Percentiles rank a stretch among this genome's conserved stretches.
Evolutionary conservation across 2,888 invertebrate genomes (phyloP).

Genomic region (Alviniconcha strummeri): DNA sequence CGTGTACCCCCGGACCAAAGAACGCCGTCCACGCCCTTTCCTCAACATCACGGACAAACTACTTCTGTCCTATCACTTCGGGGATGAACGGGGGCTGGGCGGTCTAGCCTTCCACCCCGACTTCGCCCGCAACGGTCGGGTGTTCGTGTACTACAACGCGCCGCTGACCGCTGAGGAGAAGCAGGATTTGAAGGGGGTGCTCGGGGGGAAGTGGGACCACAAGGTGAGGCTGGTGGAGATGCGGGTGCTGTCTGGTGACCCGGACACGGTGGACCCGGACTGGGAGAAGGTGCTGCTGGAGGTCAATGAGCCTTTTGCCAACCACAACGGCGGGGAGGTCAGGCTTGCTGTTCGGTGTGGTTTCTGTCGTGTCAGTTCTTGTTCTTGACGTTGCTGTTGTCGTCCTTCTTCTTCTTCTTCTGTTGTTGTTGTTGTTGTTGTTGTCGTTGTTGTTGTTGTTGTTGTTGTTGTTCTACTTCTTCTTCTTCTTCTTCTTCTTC

Average conservation of each 20-base stretch:
- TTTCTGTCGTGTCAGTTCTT: too few species aligned
- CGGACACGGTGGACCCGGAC: slow-evolving; percentile 51
- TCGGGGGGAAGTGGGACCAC: slow-evolving; percentile 31
- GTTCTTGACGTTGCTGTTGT: too few species aligned
- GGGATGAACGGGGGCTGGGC: slow-evolving; percentile 35
- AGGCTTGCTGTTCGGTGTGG: slow-evolving; percentile 1
- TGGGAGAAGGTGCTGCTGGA: slow-evolving; percentile 60
- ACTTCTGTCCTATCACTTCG: neutral
- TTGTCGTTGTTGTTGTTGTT: too few species aligned
- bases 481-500: too few species aligned
- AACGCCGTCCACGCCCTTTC: slow-evolving; percentile 24
- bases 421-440: too few species aligned
- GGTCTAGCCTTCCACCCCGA: slow-evolving; percentile 37
- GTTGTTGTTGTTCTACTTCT: too few species aligned
- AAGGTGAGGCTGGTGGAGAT: slow-evolving; percentile 58
- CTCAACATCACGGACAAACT: slow-evolving; percentile 29
- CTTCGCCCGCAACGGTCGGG: slow-evolving; percentile 52
- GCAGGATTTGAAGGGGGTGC: slow-evolving; percentile 10
- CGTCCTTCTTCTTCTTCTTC: neutral
- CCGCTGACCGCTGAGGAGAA: slow-evolving; percentile 9
- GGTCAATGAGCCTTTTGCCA: slow-evolving; percentile 63
- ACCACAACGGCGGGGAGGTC: slow-evolving; percentile 72
- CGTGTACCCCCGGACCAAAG: slow-evolving; percentile 22
- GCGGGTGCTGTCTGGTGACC: slow-evolving; percentile 45
- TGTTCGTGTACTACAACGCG: slow-evolving; percentile 66